A percentile compares a stretch with the other conserved stretches of the same genome.
Evolutionary conservation across 2,888 invertebrate genomes (phyloP).

Genomic region (Shargacucullia verbasci): DNA sequence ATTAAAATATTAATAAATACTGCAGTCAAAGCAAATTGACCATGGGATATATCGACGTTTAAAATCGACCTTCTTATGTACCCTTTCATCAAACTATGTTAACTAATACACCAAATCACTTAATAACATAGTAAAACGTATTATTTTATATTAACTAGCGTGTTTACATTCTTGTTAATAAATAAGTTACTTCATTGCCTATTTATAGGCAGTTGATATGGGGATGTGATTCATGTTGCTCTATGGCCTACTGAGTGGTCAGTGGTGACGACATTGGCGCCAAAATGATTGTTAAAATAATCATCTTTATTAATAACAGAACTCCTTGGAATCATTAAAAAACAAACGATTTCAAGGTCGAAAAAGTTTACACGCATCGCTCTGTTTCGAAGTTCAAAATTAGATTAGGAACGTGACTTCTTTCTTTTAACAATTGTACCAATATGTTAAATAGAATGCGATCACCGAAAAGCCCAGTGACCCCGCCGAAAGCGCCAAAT

Average conservation of each 20-base stretch:
- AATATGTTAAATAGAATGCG: slow-evolving; percentile 32
- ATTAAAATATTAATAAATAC: slow-evolving; percentile 24
- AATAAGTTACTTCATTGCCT: slow-evolving; percentile 34
- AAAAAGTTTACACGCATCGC: too few species aligned
- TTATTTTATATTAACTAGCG: slow-evolving; percentile 35
- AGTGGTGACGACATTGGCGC: slow-evolving; percentile 35
- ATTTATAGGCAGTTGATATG: slow-evolving; percentile 40
- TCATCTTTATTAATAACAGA: slow-evolving; percentile 4
- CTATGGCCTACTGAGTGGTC: slow-evolving; percentile 24
- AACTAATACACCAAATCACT: slow-evolving; percentile 41
- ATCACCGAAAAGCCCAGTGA: slow-evolving; percentile 62
- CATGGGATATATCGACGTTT: slow-evolving; percentile 36
- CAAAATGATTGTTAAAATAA: slow-evolving; percentile 20
- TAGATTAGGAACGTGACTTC: slow-evolving; percentile 12
- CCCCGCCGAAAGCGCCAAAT: slow-evolving; percentile 69
- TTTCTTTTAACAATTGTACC: slow-evolving; percentile 41
- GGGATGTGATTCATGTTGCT: slow-evolving; percentile 40
- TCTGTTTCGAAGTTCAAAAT: neutral
- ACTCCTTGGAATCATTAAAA: neutral
- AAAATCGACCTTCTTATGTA: slow-evolving; percentile 38
- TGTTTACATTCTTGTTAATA: slow-evolving; percentile 33
- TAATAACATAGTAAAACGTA: slow-evolving; percentile 44
- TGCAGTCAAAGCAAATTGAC: slow-evolving; percentile 29
- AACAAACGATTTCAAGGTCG: neutral
- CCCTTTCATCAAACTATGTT: slow-evolving; percentile 39